phyloP scores from a whole-genome alignment of 30 jellyfish, hydroid and myxozoan genomes.

The Turritopsis rubra region DNA sequence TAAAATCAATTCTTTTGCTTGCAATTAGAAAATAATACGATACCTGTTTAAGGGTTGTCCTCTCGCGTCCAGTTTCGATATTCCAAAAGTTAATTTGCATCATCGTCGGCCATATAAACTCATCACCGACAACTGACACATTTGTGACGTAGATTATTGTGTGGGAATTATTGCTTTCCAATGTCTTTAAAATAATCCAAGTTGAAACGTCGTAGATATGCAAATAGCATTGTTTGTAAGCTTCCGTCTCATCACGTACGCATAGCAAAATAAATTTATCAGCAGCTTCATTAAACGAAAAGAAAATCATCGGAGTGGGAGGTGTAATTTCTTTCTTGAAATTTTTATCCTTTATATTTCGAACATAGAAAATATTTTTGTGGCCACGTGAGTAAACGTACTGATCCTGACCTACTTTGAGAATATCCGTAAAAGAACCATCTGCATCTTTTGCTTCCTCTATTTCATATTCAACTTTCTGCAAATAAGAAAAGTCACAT shows the following conservation, averaged over 20 bases:
- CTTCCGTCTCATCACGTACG: constrained; percentile 19
- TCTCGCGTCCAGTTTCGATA: constrained; percentile 63
- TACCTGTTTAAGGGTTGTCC: constrained; percentile 68
- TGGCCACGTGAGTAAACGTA: constrained; percentile 65
- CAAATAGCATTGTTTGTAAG: constrained; percentile 43
- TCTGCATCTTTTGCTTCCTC: background rate
- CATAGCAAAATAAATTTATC: constrained; percentile 19
- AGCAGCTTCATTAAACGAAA: constrained; percentile 36
- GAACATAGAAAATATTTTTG: constrained; percentile 19
- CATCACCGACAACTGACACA: constrained; percentile 44
- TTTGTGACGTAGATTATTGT: constrained; percentile 35
- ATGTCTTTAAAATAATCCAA: constrained; percentile 41
- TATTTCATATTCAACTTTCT: background rate
- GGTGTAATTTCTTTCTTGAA: constrained; percentile 40
- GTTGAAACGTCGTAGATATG: constrained; percentile 46
- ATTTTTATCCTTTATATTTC: constrained; percentile 36
- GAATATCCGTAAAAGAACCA: constrained; percentile 42
- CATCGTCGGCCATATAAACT: constrained; percentile 66
- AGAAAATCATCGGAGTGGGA: constrained; percentile 30
- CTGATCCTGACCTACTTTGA: constrained; percentile 56
- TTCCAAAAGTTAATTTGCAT: constrained; percentile 81
- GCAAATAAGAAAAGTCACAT: too few species aligned
- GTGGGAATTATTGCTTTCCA: constrained; percentile 44
- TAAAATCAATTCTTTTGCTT: too few species aligned
- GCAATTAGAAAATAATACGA: background rate